Evolutionary conservation across 1,140 invertebrate genomes (phyloP), one percentile per base, ranked within the genome.

Genomic region (Dendroctonus valens): DNA sequence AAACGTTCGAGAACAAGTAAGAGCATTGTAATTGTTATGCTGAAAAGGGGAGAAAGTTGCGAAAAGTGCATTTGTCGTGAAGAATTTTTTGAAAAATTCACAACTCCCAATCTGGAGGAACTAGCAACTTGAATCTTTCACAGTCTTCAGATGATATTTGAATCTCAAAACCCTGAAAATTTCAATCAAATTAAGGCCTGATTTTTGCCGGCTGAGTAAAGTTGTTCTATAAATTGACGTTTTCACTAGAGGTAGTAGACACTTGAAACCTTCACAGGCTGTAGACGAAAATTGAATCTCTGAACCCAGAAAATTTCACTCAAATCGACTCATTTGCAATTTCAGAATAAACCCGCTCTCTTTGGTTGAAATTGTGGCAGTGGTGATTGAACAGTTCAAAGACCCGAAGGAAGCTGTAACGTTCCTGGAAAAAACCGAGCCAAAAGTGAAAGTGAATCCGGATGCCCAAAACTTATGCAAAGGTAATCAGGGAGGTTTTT

Each of bases 1-100:
- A 89, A 53, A 92, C 92, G 51, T 96, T 98, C 82, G 96, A 98
- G 81, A 97, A 90, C 80, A 97, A 96, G 94, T 97, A 80, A 88
- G 88, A 67, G 6, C 41, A 12, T 44, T 46, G 7, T 37, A 67
- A 54, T 55, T 40, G 8, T 41, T 11, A 0, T 26, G 26, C 1
- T 26, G n/a, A n/a, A n/a, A n/a, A n/a, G n/a, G n/a, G n/a, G n/a
- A 26, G 26, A 1, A 26, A 26, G 26, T 26, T 26, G 53, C 53
- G 8, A 15, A 53, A 67, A 61, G 3, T 12, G 15, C 8, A n/a
- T 12, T 9, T 52, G 15, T n/a, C n/a, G n/a, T 71, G 74, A 79
- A 26, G 26, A 3, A 1, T n/a, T n/a, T n/a, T n/a, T 26, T 76
- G 71, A 68, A 65, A 14, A 52, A 9, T 41, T 75, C n/a, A 15